Evolutionary conservation across 2,797 vertebrate species (phyloP).

Genomic region (Rhinogobio ventralis): DNA sequence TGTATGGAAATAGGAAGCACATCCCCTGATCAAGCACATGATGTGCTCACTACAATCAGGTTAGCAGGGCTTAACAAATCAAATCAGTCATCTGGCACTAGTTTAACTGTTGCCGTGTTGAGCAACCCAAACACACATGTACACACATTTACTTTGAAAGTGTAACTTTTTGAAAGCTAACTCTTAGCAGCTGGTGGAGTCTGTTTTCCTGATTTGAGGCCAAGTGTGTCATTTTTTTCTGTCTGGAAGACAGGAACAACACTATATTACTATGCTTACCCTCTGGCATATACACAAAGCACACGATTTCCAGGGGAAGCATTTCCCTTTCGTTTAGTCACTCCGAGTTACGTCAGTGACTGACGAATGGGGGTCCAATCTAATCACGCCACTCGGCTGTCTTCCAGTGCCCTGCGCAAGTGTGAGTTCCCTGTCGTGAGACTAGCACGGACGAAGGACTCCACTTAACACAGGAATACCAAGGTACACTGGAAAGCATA

Average conservation of each 20-base stretch:
- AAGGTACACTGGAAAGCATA: no score
- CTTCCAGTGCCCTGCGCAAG: no score
- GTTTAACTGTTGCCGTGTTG: not conserved
- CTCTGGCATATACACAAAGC: conserved; percentile 6
- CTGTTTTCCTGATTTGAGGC: conserved; percentile 24
- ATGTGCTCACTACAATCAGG: conserved; percentile 59
- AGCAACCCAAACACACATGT: conserved; percentile 5
- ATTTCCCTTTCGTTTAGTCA: no score
- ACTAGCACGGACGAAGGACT: no score
- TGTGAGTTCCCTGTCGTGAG: no score
- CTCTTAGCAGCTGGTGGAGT: conserved; percentile 11
- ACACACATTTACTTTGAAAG: not conserved
- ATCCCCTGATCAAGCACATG: conserved; percentile 57
- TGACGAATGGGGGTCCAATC: no score
- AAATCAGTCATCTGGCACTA: conserved; percentile 18
- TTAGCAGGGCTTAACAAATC: conserved; percentile 60
- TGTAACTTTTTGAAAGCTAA: not conserved
- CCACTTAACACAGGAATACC: no score
- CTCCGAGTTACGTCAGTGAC: no score
- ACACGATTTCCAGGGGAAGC: not conserved
- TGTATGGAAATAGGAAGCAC: conserved; percentile 55
- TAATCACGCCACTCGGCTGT: no score
- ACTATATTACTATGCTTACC: not conserved
- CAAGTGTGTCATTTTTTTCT: conserved; percentile 8
- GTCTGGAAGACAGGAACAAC: not conserved